Evolutionary conservation across 1,140 invertebrate genomes (phyloP).

Genomic region (Sarcophaga bullata): DNA sequence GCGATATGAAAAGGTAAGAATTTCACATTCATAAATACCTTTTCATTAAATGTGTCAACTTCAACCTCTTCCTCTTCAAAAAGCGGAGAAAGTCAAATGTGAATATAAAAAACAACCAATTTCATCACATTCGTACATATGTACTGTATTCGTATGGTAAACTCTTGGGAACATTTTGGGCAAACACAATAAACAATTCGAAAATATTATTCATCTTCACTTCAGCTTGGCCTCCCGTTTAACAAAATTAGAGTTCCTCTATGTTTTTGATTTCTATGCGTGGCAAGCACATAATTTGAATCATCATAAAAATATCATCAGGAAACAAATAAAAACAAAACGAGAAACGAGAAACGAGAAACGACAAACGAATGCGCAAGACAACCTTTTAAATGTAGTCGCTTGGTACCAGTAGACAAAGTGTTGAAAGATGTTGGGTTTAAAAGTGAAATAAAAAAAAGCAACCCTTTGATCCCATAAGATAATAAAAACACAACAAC

Average conservation of each 20-base stretch:
- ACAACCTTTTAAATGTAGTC: not conserved
- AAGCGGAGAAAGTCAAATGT: not conserved
- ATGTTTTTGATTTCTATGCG: not conserved
- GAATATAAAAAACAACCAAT: not conserved
- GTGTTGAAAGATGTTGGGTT: conserved; percentile 1
- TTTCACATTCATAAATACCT: not conserved
- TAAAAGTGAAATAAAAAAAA: not conserved
- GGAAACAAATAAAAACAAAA: not conserved
- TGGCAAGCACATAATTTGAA: conserved; percentile 8
- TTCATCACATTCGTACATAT: not conserved
- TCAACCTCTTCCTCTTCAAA: not conserved
- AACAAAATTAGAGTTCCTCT: too few relatives aligned
- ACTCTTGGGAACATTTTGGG: conserved; percentile 2
- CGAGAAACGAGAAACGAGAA: not conserved
- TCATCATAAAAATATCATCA: conserved; percentile 7
- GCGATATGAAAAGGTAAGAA: not conserved
- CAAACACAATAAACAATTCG: conserved; percentile 1
- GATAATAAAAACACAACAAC: conserved; percentile 4
- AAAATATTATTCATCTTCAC: not conserved
- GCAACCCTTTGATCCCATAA: conserved; percentile 10
- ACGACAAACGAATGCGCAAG: not conserved
- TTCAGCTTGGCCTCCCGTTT: not conserved
- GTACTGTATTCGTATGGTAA: not conserved
- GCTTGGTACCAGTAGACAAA: not conserved
- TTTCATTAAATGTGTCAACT: not conserved